Evolutionary conservation across 2,888 invertebrate species (phyloP).

Genomic region (Eupeodes luniger): DNA sequence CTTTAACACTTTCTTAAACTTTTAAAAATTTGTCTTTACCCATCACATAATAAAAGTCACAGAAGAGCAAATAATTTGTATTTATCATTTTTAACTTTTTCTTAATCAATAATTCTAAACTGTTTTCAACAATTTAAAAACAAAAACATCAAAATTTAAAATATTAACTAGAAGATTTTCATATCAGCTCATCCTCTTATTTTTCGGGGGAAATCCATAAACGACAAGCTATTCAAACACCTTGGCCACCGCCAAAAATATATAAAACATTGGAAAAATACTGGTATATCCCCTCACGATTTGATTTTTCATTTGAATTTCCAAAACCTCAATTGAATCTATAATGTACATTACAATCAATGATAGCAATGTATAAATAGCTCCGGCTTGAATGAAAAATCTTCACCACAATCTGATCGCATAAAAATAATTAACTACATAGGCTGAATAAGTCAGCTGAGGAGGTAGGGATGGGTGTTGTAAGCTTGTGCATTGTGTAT

Average conservation of each 20-base stretch:
- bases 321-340: slow-evolving; percentile 41
- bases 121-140: too few species aligned
- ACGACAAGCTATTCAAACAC: slow-evolving; percentile 4
- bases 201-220: slow-evolving; percentile 25
- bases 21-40: too few species aligned
- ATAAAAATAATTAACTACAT: slow-evolving; percentile 5
- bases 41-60: too few species aligned
- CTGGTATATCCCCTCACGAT: slow-evolving; percentile 50
- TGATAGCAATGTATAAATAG: slow-evolving; percentile 9
- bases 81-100: too few species aligned
- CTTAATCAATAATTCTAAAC: too few species aligned
- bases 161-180: background rate
- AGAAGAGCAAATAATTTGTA: too few species aligned
- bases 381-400: slow-evolving; percentile 63
- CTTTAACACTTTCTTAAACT: too few species aligned
- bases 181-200: background rate
- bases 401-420: slow-evolving; percentile 29
- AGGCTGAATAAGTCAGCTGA: background rate
- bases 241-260: slow-evolving; percentile 22
- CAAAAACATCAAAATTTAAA: too few species aligned
- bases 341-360: background rate
- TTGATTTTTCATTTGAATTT: slow-evolving; percentile 15
- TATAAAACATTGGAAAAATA: background rate
- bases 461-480: background rate
- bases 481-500: background rate